Conservation (phyloP, 2,113 vertebrate species). For the Callaeas wilsoni region DNA sequence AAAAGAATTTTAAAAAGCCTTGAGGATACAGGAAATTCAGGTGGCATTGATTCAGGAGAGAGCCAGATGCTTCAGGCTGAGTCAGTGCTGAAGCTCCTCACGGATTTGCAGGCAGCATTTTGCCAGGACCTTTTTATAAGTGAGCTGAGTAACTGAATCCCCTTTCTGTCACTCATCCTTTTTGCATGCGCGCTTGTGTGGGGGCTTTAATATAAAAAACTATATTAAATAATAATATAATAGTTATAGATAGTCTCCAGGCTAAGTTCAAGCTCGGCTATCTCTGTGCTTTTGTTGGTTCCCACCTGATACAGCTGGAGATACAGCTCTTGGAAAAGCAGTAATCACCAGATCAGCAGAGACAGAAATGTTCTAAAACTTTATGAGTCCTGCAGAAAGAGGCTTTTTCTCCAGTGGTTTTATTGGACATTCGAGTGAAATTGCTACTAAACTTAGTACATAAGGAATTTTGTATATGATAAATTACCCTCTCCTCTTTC, state of each 20-base stretch:
- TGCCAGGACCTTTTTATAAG: neutral
- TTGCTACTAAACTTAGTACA: neutral
- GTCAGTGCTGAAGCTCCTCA: neutral
- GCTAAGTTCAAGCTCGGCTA: neutral
- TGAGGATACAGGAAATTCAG: neutral
- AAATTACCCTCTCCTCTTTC: neutral
- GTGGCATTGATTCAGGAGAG: neutral
- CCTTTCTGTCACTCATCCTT: neutral
- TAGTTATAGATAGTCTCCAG: neutral
- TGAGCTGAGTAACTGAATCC: neutral
- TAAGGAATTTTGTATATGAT: neutral
- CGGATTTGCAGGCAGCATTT: neutral
- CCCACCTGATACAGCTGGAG: neutral
- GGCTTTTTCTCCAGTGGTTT: neutral
- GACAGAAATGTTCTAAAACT: neutral
- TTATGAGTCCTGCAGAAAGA: neutral
- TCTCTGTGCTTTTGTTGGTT: neutral
- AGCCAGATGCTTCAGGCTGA: neutral
- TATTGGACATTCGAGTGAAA: neutral
- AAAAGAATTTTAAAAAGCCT: neutral
- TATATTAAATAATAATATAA: neutral
- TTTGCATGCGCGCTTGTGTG: accelerated
- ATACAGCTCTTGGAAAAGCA: neutral
- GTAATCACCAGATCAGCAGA: neutral
- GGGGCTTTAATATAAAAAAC: neutral